Conservation (phyloP, 2,888 invertebrate species). For the Dysmachus trigonus region DNA sequence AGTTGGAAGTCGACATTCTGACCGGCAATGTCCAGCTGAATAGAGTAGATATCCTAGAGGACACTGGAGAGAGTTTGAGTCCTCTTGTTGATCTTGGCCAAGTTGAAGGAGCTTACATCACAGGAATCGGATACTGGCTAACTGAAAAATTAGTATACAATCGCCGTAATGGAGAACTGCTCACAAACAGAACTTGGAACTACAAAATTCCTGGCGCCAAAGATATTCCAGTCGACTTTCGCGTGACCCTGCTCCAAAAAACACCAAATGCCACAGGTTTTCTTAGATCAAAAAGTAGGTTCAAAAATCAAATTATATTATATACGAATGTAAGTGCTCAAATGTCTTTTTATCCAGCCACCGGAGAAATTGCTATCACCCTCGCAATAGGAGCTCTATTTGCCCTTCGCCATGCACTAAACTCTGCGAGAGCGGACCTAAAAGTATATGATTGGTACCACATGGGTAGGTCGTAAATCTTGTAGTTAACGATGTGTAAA, state of each 20-base stretch:
- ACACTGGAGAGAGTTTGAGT: constrained; percentile 78
- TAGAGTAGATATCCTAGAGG: constrained; percentile 78
- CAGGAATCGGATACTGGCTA: constrained; percentile 81
- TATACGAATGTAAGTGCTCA: not conserved
- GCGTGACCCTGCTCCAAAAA: constrained; percentile 74
- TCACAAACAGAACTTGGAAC: constrained; percentile 83
- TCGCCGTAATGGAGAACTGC: constrained; percentile 70
- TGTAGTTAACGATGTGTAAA: not conserved
- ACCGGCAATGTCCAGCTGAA: constrained; percentile 77
- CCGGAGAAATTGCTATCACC: constrained; percentile 72
- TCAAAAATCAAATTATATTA: not conserved
- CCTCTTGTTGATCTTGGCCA: constrained; percentile 80
- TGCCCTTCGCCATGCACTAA: constrained; percentile 75
- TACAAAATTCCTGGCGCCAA: constrained; percentile 81
- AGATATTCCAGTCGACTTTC: constrained; percentile 81
- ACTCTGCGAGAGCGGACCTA: constrained; percentile 73
- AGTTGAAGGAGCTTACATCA: constrained; percentile 82
- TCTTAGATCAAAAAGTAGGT: constrained; percentile 69
- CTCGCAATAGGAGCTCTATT: constrained; percentile 68
- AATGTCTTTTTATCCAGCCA: constrained; percentile 64
- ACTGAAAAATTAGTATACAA: constrained; percentile 76
- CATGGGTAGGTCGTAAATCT: constrained; percentile 57
- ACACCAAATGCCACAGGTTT: constrained; percentile 73
- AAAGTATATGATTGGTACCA: constrained; percentile 59
- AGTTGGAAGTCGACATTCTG: constrained; percentile 80